Conservation (phyloP, 2,797 vertebrate genomes). For the Carduelis carduelis region DNA sequence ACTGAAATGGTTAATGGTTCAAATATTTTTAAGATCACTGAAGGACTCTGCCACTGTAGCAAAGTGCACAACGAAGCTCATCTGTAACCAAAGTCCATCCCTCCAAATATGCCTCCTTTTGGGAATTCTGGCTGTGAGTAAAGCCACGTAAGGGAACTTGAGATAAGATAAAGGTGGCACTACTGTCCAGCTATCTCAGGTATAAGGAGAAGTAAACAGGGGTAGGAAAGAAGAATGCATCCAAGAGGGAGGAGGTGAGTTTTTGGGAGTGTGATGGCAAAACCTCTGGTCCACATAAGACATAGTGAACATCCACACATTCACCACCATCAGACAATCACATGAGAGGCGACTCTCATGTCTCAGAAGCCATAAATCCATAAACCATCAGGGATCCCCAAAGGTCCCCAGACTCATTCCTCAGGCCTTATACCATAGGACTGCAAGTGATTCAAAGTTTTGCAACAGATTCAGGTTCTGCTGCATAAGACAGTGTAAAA, state of each 20-base stretch:
- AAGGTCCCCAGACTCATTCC: background rate
- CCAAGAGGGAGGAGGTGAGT: background rate
- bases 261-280: background rate
- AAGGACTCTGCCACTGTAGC: background rate
- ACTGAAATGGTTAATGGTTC: background rate
- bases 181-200: background rate
- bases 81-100: background rate
- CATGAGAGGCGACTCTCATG: accelerated
- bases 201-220: background rate
- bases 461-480: background rate
- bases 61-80: background rate
- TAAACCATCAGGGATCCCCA: background rate
- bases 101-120: background rate
- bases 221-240: background rate
- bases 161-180: background rate
- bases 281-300: background rate
- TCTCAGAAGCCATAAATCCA: background rate
- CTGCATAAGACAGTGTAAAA: background rate
- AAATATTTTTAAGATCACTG: background rate
- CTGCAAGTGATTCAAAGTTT: background rate
- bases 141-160: background rate
- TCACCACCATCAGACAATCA: background rate
- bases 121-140: background rate
- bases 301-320: background rate
- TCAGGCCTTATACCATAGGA: background rate